Evolutionary conservation across 2,888 invertebrate genomes (phyloP), one percentile per base, ranked within the genome.

Genomic region (Harpagoxenus sublaevis): DNA sequence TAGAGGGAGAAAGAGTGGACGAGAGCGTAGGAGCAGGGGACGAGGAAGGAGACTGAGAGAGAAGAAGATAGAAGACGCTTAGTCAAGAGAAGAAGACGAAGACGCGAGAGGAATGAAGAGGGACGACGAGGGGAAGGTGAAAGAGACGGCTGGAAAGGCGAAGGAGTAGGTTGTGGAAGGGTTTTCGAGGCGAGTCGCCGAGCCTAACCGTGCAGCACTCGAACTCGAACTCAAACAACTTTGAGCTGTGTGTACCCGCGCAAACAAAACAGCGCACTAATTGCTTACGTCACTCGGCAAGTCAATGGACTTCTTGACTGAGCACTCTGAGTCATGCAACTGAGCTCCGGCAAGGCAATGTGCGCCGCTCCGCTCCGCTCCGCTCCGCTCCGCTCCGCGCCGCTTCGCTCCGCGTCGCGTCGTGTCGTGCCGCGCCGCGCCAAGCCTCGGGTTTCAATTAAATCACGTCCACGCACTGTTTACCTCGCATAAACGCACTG

Each of bases 281-380:
- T 94, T 94, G 94, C 94, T 94, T 93, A 93, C 94, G 94, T 94
- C 94, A 94, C 93, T 94, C 93, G 92, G 90, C 92, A 91, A 93
- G 93, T 94, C 94, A 94, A 94, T 93, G 94, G 94, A 93, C 92
- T 92, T 90, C 92, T 90, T 89, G 89, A 92, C 89, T 87, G 87
- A 90, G 86, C 86, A 89, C 90, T 87, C 91, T 92, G 93, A 94
- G 93, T 94, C 93, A 93, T 90, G 91, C 92, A 92, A 91, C 79
- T 89, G 89, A 89, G 89, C 87, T 83, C 81, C 82, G 62, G 79
- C 84, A 87, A 71, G 45, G 84, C 77, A 71, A 83, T 66, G 68
- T 53, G 63, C 48, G 57, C 71, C 55, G 88, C 77, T 63, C 51
- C 65, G 83, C 83, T 71, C 73, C 68, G 87, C 79, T 75, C 83